Evolutionary conservation across 2,888 invertebrate genomes (phyloP).

Genomic region (Leptopterna dolabrata): DNA sequence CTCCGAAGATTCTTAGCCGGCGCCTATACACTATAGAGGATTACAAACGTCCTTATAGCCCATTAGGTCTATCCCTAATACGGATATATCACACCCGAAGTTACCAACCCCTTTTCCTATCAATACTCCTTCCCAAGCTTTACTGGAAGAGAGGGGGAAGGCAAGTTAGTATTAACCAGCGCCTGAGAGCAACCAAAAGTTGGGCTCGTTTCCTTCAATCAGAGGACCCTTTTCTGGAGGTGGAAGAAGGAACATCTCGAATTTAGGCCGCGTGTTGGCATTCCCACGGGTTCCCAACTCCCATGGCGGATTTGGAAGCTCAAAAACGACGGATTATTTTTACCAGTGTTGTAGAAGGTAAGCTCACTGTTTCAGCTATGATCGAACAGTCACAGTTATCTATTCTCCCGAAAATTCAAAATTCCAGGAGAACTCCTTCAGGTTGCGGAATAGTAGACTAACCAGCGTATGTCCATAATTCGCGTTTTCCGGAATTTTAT

Average conservation of each 20-base stretch:
- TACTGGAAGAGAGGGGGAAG: background rate
- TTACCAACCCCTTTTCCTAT: background rate
- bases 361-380: no score
- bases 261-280: background rate
- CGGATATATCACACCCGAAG: background rate
- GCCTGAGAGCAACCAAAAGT: background rate
- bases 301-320: no score
- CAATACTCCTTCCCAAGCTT: background rate
- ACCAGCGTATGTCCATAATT: no score
- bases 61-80: background rate
- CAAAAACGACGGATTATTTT: no score
- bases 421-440: no score
- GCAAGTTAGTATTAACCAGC: background rate
- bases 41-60: constrained; percentile 7
- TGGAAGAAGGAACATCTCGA: background rate
- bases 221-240: background rate
- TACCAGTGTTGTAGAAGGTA: no score
- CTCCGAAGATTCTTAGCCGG: background rate
- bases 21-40: background rate
- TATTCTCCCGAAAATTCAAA: no score
- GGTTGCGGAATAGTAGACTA: no score
- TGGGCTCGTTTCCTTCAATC: background rate
- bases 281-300: background rate
- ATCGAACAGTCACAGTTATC: no score
- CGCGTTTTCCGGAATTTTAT: no score